Evolutionary conservation across 2,888 invertebrate genomes (phyloP), one percentile per base, ranked within the genome.

Genomic region (Hydraecia micacea): DNA sequence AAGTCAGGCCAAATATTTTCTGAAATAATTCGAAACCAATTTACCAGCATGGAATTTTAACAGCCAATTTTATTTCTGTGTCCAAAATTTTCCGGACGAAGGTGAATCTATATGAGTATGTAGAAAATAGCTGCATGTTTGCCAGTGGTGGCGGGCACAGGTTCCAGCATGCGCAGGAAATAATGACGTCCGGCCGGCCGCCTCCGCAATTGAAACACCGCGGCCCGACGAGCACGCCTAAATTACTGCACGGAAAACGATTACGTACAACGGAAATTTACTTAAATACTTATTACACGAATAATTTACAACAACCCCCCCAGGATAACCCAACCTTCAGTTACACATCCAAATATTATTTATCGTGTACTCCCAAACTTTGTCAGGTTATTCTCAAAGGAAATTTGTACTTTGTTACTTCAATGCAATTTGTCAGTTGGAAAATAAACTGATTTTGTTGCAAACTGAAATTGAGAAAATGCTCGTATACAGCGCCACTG

Each of bases 371-470:
- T 88, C 83, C 87, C 83, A 91, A 93, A 93, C 91, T 94, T 93
- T 92, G 92, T 91, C 91, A 93, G 91, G 92, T 93, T 94, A 91
- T 93, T 93, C 90, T 92, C 93, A 93, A 94, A 93, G 93, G 93
- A 93, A 94, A 93, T 93, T 93, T 92, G 92, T 93, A 93, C 93
- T 94, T 94, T 94, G 94, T 95, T 95, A 93, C 92, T 94, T 92
- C 92, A 93, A 93, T 94, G 93, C 94, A 95, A 96, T 96, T 95
- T 95, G 93, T 95, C 94, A 95, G 93, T 93, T 91, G 91, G 93
- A 93, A 94, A 95, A 95, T 96, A 95, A 95, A 95, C 95, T 94
- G 94, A 95, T 95, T 95, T 96, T 95, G 95, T 96, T 96, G 94
- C 93, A 93, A 96, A 95, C 95, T 95, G 94, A 95, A 95, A 95